Conservation (phyloP, 23 tunicate genomes). For the Phallusia fumigata region DNA sequence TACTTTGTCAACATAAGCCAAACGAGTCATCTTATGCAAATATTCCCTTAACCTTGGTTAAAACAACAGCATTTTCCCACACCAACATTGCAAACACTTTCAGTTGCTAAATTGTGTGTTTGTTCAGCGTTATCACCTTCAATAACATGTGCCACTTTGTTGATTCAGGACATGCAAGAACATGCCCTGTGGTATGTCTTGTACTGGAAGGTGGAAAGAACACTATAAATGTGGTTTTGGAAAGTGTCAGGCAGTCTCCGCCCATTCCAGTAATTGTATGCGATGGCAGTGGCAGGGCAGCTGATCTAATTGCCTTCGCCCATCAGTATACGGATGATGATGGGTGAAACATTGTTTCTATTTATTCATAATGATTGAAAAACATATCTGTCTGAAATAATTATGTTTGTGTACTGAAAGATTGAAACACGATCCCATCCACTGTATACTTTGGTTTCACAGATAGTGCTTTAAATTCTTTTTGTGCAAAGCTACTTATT, state of each 20-base stretch:
- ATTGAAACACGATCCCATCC: no score
- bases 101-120: no score
- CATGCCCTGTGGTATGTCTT: slow-evolving; percentile 87
- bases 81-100: no score
- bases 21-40: no score
- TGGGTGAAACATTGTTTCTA: slow-evolving; percentile 42
- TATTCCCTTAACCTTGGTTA: no score
- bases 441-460: no score
- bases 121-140: no score
- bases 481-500: no score
- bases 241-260: slow-evolving; percentile 82
- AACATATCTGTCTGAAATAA: neutral
- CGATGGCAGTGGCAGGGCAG: slow-evolving; percentile 97
- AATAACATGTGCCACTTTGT: neutral
- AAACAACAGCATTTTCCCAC: no score
- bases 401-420: no score
- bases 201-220: slow-evolving; percentile 97
- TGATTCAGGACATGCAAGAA: slow-evolving; percentile 41
- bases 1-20: no score
- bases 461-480: no score
- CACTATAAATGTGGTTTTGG: slow-evolving; percentile 82
- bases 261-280: slow-evolving; percentile 99
- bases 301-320: slow-evolving; percentile 97
- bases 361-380: neutral
- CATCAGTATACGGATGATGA: slow-evolving; percentile 85